phyloP scores from a whole-genome alignment of 2,797 vertebrate species.

The Esox masquinongy region DNA sequence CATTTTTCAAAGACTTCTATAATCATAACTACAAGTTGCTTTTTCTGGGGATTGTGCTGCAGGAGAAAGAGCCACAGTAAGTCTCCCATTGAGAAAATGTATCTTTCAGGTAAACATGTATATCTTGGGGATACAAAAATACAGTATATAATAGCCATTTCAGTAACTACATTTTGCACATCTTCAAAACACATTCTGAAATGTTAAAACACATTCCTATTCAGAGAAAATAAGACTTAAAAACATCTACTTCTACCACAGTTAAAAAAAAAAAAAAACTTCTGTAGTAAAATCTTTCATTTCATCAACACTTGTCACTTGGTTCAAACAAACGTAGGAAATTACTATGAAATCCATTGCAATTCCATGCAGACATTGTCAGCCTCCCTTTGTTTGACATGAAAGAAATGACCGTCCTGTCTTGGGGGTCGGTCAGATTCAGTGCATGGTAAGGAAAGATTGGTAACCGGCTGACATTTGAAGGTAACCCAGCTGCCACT shows the following conservation, averaged over 20 bases:
- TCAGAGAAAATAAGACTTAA: neutral
- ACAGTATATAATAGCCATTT: neutral
- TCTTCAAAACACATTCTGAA: neutral
- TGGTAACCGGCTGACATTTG: conserved; percentile 33
- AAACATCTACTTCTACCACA: neutral
- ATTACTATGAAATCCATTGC: neutral
- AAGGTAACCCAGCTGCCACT: conserved; percentile 70
- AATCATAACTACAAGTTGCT: conserved; percentile 2
- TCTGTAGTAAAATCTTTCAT: neutral
- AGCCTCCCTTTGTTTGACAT: conserved; percentile 3
- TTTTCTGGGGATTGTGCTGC: neutral
- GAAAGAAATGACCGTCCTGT: neutral
- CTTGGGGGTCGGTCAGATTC: neutral
- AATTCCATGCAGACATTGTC: neutral
- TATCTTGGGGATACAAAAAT: neutral
- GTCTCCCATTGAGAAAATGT: neutral
- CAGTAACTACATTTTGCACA: neutral
- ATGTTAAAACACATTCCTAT: conserved; percentile 7
- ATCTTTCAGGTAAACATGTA: neutral
- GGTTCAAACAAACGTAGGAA: neutral
- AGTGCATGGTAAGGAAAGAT: conserved; percentile 4
- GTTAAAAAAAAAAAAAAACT: neutral
- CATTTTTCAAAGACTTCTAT: neutral
- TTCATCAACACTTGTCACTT: neutral
- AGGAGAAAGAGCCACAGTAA: neutral